phyloP scores from a whole-genome alignment of 2,113 vertebrate species.

The Chroicocephalus ridibundus region DNA sequence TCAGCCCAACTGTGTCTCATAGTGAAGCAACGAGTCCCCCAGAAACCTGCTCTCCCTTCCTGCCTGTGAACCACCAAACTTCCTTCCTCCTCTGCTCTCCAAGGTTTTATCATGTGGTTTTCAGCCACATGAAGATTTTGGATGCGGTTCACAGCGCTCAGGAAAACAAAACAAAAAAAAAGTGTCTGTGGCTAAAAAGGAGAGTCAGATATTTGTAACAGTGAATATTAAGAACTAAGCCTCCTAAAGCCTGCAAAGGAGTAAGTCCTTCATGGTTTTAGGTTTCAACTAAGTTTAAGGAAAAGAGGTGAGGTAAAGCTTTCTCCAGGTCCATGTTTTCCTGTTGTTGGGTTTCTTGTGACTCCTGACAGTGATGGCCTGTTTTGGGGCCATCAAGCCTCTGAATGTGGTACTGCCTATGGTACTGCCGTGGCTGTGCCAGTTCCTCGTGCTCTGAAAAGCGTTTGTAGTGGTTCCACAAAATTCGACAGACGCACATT shows the following conservation, averaged over 20 bases:
- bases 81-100: constrained; percentile 2
- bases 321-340: neutral
- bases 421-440: neutral
- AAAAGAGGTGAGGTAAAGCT: neutral
- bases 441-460: neutral
- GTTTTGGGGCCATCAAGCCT: fast-evolving
- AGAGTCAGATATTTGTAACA: neutral
- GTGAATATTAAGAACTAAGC: neutral
- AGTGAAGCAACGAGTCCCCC: neutral
- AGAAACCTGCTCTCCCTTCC: constrained; percentile 21
- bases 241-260: neutral
- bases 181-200: neutral
- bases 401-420: neutral
- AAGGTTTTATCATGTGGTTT: constrained; percentile 8
- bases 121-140: constrained; percentile 26
- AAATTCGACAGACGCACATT: neutral
- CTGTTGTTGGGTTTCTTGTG: neutral
- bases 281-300: neutral
- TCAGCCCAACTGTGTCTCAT: neutral
- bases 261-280: neutral
- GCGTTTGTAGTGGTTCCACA: neutral
- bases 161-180: neutral
- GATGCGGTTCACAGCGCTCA: neutral
- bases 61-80: neutral
- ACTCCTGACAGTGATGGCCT: neutral